phyloP scores from a whole-genome alignment of 2,888 invertebrate genomes.

The Eupithecia pulchellata region DNA sequence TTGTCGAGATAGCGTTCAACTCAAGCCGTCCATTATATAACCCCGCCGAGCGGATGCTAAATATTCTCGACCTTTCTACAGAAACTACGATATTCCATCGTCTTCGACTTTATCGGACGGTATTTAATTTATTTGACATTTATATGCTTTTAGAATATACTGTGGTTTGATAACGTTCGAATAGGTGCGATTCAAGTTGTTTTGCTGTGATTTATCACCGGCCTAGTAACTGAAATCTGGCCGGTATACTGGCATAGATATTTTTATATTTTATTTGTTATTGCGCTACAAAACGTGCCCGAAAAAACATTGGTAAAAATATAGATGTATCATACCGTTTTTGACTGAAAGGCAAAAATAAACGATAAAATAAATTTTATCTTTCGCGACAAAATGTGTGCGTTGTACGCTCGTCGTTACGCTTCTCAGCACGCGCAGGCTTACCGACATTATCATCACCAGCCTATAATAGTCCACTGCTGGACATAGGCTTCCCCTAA shows the following conservation, averaged over 20 bases:
- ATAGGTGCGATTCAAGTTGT: slow-evolving; percentile 1
- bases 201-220: neutral
- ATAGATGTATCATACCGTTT: neutral
- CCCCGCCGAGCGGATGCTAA: slow-evolving; percentile 59
- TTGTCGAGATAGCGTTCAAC: slow-evolving; percentile 60
- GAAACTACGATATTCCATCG: slow-evolving; percentile 45
- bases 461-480: too few species aligned
- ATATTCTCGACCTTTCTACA: slow-evolving; percentile 50
- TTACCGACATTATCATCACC: too few species aligned
- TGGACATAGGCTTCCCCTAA: too few species aligned
- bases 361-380: too few species aligned
- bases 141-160: slow-evolving; percentile 38
- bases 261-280: neutral
- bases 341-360: neutral
- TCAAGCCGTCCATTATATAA: slow-evolving; percentile 69
- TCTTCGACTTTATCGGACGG: slow-evolving; percentile 46
- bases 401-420: neutral
- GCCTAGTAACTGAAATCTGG: neutral
- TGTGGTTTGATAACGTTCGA: slow-evolving; percentile 28
- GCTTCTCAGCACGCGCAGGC: neutral
- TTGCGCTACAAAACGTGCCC: neutral
- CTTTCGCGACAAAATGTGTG: neutral
- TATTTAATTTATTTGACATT: slow-evolving; percentile 48
- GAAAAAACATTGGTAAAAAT: neutral
- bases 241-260: neutral